These are phyloP conservation scores for Ciconia stormi DNA, from an alignment of 2,113 vertebrate genomes.

Conservation along the genomic window DNA sequence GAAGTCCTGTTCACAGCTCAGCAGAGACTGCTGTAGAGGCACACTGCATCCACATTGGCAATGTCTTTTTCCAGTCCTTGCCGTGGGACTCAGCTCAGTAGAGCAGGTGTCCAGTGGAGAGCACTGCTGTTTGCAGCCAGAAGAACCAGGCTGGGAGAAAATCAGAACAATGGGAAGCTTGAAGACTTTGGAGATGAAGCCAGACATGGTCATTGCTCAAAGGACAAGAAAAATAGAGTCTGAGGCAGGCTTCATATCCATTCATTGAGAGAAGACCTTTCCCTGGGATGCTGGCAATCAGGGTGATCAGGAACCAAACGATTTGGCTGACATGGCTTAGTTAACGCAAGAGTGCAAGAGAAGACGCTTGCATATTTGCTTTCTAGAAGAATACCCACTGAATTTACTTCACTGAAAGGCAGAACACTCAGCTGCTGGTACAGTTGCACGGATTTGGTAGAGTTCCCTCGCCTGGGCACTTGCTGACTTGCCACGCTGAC, in stretches of 20 bases:
- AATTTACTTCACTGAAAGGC: not conserved
- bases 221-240: not conserved
- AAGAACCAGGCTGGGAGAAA: not conserved
- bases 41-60: fast-evolving
- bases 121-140: not conserved
- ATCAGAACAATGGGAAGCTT: not conserved
- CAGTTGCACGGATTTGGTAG: not conserved
- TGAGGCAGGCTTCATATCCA: not conserved
- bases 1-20: not conserved
- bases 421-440: not conserved
- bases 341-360: not conserved
- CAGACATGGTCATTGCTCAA: not conserved
- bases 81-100: fast-evolving
- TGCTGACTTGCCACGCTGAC: not conserved
- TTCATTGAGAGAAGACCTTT: not conserved
- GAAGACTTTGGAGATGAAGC: not conserved
- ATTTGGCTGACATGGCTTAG: fast-evolving
- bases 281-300: not conserved
- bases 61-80: not conserved
- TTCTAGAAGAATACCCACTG: not conserved
- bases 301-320: not conserved
- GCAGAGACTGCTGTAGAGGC: not conserved
- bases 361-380: not conserved
- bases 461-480: not conserved
- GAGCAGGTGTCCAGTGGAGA: not conserved